Evolutionary conservation across 1,140 invertebrate species (phyloP), one percentile per base, ranked within the genome.

Genomic region (Eubasilissa regina): DNA sequence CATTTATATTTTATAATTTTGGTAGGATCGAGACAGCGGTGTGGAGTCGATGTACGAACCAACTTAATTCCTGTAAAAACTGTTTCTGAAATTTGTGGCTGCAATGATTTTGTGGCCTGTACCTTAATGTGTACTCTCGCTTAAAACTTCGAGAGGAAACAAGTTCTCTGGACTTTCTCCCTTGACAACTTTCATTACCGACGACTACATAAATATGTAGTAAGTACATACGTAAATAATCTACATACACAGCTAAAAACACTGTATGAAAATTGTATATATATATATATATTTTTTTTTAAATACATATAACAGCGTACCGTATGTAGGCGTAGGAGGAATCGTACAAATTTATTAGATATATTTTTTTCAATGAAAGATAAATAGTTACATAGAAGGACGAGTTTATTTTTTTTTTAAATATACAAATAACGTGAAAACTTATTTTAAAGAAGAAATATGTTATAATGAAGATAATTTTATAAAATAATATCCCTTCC

Each of bases 141-240:
- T 35, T 35, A 35, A 35, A 58, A 58, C 9, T 8, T 19, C 17
- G 55, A 35, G 35, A 44, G n/a, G 60, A 64, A 64, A 64, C 60
- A n/a, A 35, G 60, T 64, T 64, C 35, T 35, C 13, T 25, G 60
- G 60, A 64, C 60, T 64, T 64, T 64, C 60, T 64, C 60, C 60
- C 60, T 64, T 64, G 19, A 13, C n/a, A 6, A 64, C 60, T 64
- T 64, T 64, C 60, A n/a, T 64, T 43, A 51, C 48, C 60, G 11
- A 35, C 60, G 11, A 15, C 11, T 51, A 12, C 11, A n/a, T n/a
- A 15, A 12, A 51, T 51, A 51, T 3, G 9, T n/a, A 51, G 8
- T 51, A 13, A 12, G n/a, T 51, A 12, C n/a, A n/a, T n/a, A n/a
- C n/a, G n/a, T n/a, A n/a, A n/a, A n/a, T n/a, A n/a, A n/a, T n/a